These are phyloP conservation scores for Hydrochoerus hydrochaeris DNA, from an alignment of 2,113 vertebrate genomes.

Conservation along the genomic window DNA sequence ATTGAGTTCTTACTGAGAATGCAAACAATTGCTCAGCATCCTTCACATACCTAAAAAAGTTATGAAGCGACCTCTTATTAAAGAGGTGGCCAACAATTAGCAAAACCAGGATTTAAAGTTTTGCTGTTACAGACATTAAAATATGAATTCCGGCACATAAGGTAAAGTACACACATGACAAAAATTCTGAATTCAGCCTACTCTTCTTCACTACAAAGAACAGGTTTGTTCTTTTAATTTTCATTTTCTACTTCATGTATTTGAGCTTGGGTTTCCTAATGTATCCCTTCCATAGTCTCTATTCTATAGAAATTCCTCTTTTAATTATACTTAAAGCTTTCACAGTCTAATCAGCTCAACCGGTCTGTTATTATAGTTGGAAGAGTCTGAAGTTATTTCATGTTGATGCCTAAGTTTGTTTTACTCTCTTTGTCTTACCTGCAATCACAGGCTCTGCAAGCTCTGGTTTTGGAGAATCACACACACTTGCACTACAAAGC, in stretches of 20 bases:
- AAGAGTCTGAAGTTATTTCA: not conserved
- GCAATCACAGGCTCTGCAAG: not conserved
- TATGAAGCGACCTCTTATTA: conserved; percentile 16
- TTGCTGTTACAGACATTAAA: conserved; percentile 1
- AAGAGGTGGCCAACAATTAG: not conserved
- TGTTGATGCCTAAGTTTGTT: not conserved
- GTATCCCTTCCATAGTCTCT: not conserved
- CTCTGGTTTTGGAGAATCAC: not conserved
- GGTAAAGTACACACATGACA: not conserved
- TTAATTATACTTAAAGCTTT: conserved; percentile 3
- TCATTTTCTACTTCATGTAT: not conserved
- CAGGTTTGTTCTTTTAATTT: not conserved
- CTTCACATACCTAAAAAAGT: not conserved
- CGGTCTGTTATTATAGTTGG: not conserved
- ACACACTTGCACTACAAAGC: not conserved
- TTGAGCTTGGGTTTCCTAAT: conserved; percentile 23
- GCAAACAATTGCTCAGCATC: not conserved
- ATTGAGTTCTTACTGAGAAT: conserved; percentile 9
- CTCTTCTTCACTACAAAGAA: not conserved
- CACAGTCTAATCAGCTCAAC: not conserved
- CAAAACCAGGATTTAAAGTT: not conserved
- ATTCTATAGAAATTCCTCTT: conserved; percentile 1
- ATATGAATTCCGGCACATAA: not conserved
- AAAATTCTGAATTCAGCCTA: not conserved
- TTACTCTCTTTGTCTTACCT: not conserved